Conservation (phyloP, 1,140 invertebrate genomes). For the Callitettix versicolor region DNA sequence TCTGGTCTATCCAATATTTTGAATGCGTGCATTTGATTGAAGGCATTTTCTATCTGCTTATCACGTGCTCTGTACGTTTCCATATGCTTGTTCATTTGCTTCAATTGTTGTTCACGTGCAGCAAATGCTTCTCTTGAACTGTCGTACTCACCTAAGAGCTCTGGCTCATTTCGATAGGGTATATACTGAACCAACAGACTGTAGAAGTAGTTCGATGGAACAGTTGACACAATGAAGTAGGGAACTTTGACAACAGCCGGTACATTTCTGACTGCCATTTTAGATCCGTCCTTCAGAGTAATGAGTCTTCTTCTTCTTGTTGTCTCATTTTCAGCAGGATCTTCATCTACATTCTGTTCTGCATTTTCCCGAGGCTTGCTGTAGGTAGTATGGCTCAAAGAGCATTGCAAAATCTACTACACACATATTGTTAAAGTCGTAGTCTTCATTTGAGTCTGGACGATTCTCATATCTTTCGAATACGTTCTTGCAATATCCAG, state of each 20-base stretch:
- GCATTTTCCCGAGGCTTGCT: no score
- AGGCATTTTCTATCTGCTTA: constrained; percentile 28
- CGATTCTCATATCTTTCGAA: no score
- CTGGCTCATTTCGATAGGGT: constrained; percentile 28
- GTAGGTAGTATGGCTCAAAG: no score
- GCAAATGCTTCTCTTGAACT: constrained; percentile 14
- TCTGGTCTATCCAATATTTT: constrained; percentile 28
- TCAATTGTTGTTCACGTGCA: constrained; percentile 24
- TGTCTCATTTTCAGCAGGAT: no score
- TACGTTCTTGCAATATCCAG: no score
- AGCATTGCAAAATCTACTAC: no score
- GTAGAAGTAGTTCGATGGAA: constrained; percentile 30
- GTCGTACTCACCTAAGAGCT: constrained; percentile 26
- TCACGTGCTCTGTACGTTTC: constrained; percentile 23
- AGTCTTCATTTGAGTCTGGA: no score
- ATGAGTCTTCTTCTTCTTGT: no score
- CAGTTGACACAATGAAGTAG: constrained; percentile 27
- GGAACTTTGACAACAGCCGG: constrained; percentile 27
- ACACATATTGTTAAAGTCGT: no score
- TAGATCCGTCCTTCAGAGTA: no score
- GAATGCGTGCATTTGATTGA: constrained; percentile 29
- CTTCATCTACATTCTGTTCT: no score
- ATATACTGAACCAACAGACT: constrained; percentile 30
- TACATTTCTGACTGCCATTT: no score
- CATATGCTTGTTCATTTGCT: constrained; percentile 27